Evolutionary conservation across 2,797 vertebrate species (phyloP).

Genomic region (Loriculus beryllinus): DNA sequence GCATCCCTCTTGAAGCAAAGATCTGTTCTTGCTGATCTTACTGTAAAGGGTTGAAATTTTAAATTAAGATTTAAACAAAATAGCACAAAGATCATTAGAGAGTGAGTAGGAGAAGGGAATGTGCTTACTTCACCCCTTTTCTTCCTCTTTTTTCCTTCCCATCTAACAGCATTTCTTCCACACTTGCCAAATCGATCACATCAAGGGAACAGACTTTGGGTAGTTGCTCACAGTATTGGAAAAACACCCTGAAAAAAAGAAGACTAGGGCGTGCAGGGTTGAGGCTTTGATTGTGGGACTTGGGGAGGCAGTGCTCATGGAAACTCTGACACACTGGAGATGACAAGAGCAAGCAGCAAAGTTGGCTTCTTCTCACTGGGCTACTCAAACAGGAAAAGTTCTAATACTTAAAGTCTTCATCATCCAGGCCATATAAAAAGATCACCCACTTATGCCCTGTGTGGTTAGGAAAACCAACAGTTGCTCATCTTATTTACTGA

Average conservation of each 20-base stretch:
- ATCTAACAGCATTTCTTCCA: background rate
- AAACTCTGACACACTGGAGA: background rate
- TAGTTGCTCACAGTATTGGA: background rate
- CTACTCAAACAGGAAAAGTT: slow-evolving; percentile 43
- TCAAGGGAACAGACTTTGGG: background rate
- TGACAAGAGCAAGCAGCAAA: background rate
- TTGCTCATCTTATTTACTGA: slow-evolving; percentile 28
- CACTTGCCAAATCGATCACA: background rate
- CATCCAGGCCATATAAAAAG: background rate
- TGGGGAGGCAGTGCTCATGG: background rate
- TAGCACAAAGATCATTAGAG: background rate
- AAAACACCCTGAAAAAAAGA: background rate
- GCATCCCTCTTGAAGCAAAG: background rate
- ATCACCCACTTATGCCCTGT: background rate
- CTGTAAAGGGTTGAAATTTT: slow-evolving; percentile 6
- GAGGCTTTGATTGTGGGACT: background rate
- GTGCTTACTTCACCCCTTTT: background rate
- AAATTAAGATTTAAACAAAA: background rate
- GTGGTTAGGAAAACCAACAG: slow-evolving; percentile 24
- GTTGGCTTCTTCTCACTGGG: background rate
- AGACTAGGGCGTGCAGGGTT: background rate
- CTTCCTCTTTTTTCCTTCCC: background rate
- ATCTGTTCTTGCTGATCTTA: slow-evolving; percentile 27
- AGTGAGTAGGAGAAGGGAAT: slow-evolving; percentile 51
- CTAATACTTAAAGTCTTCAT: background rate